Evolutionary conservation across 2,113 vertebrate species (phyloP).

Genomic region (Sialia sialis): DNA sequence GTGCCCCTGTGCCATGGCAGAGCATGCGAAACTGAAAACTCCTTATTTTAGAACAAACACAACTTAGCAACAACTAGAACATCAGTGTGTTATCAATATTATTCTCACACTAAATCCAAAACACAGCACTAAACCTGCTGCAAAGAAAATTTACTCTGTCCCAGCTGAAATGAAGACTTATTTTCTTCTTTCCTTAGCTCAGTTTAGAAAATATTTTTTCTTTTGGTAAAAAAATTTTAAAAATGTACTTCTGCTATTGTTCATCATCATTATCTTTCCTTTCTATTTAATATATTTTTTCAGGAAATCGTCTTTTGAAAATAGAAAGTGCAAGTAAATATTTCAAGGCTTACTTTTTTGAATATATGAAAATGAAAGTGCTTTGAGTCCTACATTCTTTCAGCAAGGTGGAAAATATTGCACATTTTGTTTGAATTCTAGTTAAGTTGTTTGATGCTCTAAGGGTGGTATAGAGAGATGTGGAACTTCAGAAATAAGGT

Average conservation of each 20-base stretch:
- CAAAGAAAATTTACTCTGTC: neutral
- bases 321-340: slow-evolving; percentile 58
- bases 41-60: neutral
- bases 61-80: neutral
- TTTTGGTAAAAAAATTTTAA: slow-evolving; percentile 61
- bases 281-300: slow-evolving; percentile 70
- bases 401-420: neutral
- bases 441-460: neutral
- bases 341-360: neutral
- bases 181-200: neutral
- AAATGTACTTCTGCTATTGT: slow-evolving; percentile 66
- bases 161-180: accelerated
- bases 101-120: neutral
- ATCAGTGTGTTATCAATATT: neutral
- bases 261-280: slow-evolving; percentile 68
- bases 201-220: neutral
- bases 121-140: neutral
- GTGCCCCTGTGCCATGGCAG: neutral
- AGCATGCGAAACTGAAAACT: neutral
- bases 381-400: neutral
- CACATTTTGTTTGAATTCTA: neutral
- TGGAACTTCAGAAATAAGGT: neutral
- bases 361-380: neutral
- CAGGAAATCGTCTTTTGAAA: slow-evolving; percentile 64
- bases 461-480: neutral